Conservation (phyloP, 1,140 invertebrate species). For the Coboldia fuscipes region DNA sequence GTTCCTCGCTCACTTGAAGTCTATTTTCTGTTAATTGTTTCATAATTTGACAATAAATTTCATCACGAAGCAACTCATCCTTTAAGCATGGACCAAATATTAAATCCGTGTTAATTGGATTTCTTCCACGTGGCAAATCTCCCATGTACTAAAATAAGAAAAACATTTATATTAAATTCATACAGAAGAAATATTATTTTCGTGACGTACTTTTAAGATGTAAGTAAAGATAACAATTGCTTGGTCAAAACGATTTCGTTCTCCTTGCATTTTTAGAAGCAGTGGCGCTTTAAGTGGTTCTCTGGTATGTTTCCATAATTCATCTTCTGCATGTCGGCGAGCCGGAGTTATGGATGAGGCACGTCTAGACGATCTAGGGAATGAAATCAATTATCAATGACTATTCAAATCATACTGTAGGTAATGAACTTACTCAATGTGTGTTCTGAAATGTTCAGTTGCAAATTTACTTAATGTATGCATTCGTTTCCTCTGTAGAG, state of each 20-base stretch:
- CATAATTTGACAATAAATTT: slow-evolving; percentile 87
- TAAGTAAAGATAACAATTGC: slow-evolving; percentile 53
- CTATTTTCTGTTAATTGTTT: slow-evolving; percentile 82
- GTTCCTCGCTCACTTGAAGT: slow-evolving; percentile 59
- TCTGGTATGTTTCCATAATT: slow-evolving; percentile 64
- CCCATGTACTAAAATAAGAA: slow-evolving; percentile 66
- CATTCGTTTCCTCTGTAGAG: slow-evolving; percentile 37
- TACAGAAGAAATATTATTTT: neutral
- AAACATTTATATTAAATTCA: neutral
- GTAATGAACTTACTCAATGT: slow-evolving; percentile 10
- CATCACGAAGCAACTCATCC: slow-evolving; percentile 63
- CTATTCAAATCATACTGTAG: too few species aligned
- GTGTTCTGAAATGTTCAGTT: slow-evolving; percentile 54
- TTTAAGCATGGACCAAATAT: slow-evolving; percentile 68
- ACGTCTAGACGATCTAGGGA: slow-evolving; percentile 4
- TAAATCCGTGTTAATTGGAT: slow-evolving; percentile 51
- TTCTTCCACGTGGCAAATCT: slow-evolving; percentile 56
- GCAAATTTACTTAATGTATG: slow-evolving; percentile 68
- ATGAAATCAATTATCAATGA: slow-evolving; percentile 8
- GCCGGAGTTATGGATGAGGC: neutral
- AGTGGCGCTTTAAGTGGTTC: slow-evolving; percentile 70
- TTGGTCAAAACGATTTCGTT: slow-evolving; percentile 51
- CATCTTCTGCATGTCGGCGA: slow-evolving; percentile 22
- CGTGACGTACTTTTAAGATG: slow-evolving; percentile 41
- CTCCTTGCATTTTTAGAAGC: slow-evolving; percentile 56